A percentile compares a stretch with the other conserved stretches of the same genome.
Evolutionary conservation across 2,797 vertebrate species (phyloP).

Genomic region (Enteromius treurensis): DNA sequence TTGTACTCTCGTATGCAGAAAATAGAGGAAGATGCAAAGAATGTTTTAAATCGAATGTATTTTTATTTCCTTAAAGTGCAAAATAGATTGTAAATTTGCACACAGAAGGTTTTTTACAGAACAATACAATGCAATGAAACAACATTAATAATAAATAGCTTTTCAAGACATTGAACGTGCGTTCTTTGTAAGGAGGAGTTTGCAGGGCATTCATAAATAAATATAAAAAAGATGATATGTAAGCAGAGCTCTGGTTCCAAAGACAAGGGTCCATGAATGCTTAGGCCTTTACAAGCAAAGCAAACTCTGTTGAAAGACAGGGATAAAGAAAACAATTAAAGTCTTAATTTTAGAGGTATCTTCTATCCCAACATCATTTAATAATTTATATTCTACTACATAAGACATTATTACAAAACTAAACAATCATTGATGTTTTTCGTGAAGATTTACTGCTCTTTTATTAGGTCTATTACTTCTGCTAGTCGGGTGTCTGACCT

Average conservation of each 20-base stretch:
- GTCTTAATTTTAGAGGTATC: neutral
- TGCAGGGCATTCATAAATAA: constrained; percentile 69
- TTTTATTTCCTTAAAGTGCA: constrained; percentile 71
- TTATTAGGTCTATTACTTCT: neutral
- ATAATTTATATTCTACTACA: neutral
- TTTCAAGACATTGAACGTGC: constrained; percentile 58
- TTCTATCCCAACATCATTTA: neutral
- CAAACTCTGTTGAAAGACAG: constrained; percentile 66
- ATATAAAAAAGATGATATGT: constrained; percentile 70
- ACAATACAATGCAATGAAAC: constrained; percentile 62
- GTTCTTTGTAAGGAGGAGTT: constrained; percentile 60
- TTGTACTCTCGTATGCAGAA: neutral
- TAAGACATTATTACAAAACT: neutral
- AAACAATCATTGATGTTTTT: neutral
- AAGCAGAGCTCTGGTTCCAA: constrained; percentile 62
- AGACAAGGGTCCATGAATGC: constrained; percentile 53
- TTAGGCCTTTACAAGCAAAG: constrained; percentile 69
- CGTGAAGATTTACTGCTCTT: neutral
- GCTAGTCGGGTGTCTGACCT: neutral
- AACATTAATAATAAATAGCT: constrained; percentile 63
- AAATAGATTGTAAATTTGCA: constrained; percentile 65
- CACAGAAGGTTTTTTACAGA: constrained; percentile 57
- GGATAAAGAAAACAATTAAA: constrained; percentile 7
- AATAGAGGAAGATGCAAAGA: constrained; percentile 7
- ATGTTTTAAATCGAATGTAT: constrained; percentile 63